These are phyloP conservation scores for Cariama cristata DNA, from an alignment of 2,113 vertebrate genomes.

Conservation along the genomic window DNA sequence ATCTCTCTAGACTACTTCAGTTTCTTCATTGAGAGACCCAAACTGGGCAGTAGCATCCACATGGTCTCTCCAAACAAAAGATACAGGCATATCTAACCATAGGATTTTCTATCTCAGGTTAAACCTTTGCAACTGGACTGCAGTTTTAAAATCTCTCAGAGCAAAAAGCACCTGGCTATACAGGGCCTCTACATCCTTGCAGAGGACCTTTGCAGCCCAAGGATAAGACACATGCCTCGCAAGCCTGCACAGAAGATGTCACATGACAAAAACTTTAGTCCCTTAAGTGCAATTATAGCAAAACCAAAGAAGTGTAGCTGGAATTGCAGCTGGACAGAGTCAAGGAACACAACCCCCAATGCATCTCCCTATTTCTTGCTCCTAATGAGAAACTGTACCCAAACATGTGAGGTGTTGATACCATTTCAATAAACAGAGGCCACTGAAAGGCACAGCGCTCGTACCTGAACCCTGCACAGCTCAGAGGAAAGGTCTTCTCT, in stretches of 20 bases:
- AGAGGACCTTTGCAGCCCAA: background rate
- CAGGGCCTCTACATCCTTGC: background rate
- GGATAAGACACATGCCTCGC: background rate
- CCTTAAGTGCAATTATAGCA: background rate
- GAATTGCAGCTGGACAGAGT: background rate
- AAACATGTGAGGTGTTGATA: fast-evolving
- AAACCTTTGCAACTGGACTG: background rate
- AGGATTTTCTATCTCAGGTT: background rate
- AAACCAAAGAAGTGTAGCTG: fast-evolving
- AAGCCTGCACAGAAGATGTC: background rate
- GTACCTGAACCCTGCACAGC: background rate
- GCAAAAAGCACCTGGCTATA: background rate
- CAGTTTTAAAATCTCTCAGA: background rate
- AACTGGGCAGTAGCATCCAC: background rate
- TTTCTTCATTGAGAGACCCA: background rate
- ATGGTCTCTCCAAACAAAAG: background rate
- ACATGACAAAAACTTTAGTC: background rate
- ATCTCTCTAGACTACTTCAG: background rate
- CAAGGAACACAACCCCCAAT: background rate
- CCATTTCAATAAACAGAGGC: background rate
- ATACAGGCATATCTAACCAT: fast-evolving
- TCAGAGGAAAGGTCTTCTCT: background rate
- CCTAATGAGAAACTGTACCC: background rate
- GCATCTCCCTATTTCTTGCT: background rate
- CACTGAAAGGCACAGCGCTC: background rate